Percentiles rank a stretch among this genome's conserved stretches.
Evolutionary conservation across 2,888 invertebrate species (phyloP).

Genomic region (Nebria brevicollis): DNA sequence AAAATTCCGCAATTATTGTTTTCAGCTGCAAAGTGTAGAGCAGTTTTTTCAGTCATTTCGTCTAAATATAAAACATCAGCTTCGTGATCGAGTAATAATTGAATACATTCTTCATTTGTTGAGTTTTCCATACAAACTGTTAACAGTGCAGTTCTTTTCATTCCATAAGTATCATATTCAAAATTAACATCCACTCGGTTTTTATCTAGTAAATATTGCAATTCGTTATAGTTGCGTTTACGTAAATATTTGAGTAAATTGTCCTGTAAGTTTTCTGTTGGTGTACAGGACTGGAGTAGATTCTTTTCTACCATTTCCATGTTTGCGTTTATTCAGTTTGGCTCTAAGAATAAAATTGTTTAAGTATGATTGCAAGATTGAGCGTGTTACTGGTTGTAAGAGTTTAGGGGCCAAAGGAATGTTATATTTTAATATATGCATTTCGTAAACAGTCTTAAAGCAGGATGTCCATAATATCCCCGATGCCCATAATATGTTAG

Average conservation of each 20-base stretch:
- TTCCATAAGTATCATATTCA: conserved; percentile 66
- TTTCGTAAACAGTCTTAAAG: too few species aligned
- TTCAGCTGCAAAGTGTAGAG: conserved; percentile 74
- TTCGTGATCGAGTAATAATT: conserved; percentile 68
- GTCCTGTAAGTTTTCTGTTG: conserved; percentile 50
- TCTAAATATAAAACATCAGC: conserved; percentile 71
- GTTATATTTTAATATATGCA: too few species aligned
- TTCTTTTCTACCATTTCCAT: conserved; percentile 38
- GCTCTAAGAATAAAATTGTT: too few species aligned
- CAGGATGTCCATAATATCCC: too few species aligned
- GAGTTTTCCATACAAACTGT: conserved; percentile 63
- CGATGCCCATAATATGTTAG: too few species aligned
- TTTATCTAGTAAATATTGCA: conserved; percentile 63
- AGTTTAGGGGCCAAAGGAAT: too few species aligned
- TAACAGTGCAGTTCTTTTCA: conserved; percentile 64
- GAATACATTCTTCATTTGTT: conserved; percentile 67
- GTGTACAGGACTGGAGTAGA: conserved; percentile 30
- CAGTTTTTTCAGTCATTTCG: conserved; percentile 68
- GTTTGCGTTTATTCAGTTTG: too few species aligned
- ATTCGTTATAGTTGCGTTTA: conserved; percentile 67
- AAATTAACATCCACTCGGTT: conserved; percentile 67
- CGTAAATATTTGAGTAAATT: conserved; percentile 65
- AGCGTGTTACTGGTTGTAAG: too few species aligned
- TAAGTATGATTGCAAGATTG: too few species aligned
- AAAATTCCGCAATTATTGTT: conserved; percentile 63